Evolutionary conservation across 1,140 invertebrate genomes (phyloP).

Genomic region (Caligus rogercresseyi): DNA sequence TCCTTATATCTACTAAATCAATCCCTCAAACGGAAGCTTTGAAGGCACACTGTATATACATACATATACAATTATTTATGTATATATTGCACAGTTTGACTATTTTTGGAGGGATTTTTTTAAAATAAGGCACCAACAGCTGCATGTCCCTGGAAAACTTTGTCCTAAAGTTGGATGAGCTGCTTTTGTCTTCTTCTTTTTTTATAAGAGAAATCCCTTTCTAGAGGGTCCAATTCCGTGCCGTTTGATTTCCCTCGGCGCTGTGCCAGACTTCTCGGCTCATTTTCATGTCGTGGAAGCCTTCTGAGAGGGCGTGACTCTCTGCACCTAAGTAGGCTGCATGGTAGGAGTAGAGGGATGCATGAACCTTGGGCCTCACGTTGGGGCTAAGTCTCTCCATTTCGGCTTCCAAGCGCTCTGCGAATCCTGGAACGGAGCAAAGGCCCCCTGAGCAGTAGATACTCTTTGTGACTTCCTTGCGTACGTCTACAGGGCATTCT

Average conservation of each 20-base stretch:
- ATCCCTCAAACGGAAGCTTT: too few relatives aligned
- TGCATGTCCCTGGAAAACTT: too few relatives aligned
- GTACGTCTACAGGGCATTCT: conserved; percentile 37
- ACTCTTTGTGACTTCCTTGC: conserved; percentile 35
- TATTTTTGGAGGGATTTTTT: too few relatives aligned
- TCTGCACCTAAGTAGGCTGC: conserved; percentile 41
- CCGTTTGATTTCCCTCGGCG: not conserved
- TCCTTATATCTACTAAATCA: too few relatives aligned
- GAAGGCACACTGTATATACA: too few relatives aligned
- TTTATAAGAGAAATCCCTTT: too few relatives aligned
- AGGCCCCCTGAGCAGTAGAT: conserved; percentile 38
- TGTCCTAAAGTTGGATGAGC: too few relatives aligned
- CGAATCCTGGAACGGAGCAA: conserved; percentile 40
- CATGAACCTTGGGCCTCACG: conserved; percentile 35
- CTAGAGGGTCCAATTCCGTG: not conserved
- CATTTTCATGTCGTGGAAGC: conserved; percentile 36
- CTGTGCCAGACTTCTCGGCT: conserved; percentile 27
- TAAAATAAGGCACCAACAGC: too few relatives aligned
- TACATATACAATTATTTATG: too few relatives aligned
- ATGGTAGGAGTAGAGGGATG: conserved; percentile 40
- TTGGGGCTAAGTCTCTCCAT: conserved; percentile 38
- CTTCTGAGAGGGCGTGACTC: conserved; percentile 33
- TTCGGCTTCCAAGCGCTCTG: conserved; percentile 39
- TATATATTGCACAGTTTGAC: too few relatives aligned
- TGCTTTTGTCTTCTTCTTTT: too few relatives aligned